Evolutionary conservation across 2,797 vertebrate species (phyloP), one percentile per base, ranked within the genome.

Genomic region (Picus viridis): DNA sequence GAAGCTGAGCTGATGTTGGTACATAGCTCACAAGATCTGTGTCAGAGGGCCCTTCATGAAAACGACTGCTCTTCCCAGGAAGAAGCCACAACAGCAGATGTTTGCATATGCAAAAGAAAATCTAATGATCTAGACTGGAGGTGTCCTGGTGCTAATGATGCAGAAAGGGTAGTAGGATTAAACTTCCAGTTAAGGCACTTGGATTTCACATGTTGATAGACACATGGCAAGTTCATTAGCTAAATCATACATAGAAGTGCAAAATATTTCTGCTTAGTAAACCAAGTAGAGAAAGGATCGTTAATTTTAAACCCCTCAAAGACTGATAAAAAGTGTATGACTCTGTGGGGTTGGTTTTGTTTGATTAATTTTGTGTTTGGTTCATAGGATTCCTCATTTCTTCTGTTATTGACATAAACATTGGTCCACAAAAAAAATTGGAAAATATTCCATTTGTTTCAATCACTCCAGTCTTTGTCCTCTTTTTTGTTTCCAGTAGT

Each of bases 11-110:
- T 64, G 24, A 74, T 30, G 17, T 32, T 2, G 4, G n/a, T 22
- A 14, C 3, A 24, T 30, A 26, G 18, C 17, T 82, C 51, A 51
- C 51, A 56, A 26, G 16, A 26, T 36, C 24, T 43, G 19, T 72
- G 26, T 10, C 15, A 34, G 23, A 1, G 2, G 6, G 45, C 3
- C 2, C 0, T 16, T 65, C 7, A 47, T 27, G 32, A 19, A 78
- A 82, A 62, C 27, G 9, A 19, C 2, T 32, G 9, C 7, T 78
- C 15, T 83, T 83, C 17, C 22, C 32, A 56, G 47, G 14, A 77
- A 57, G 54, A 10, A 12, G 9, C 11, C 18, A 17, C 16, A 58
- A 11, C 7, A 82, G 10, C 45, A 78, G n/a, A 45, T 6, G 6
- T 39, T 65, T 78, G 7, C 11, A 19, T 7, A 62, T 12, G 16